These are phyloP conservation scores for Hydropsyche tenuis DNA, from an alignment of 1,140 invertebrate species.

Conservation along the genomic window DNA sequence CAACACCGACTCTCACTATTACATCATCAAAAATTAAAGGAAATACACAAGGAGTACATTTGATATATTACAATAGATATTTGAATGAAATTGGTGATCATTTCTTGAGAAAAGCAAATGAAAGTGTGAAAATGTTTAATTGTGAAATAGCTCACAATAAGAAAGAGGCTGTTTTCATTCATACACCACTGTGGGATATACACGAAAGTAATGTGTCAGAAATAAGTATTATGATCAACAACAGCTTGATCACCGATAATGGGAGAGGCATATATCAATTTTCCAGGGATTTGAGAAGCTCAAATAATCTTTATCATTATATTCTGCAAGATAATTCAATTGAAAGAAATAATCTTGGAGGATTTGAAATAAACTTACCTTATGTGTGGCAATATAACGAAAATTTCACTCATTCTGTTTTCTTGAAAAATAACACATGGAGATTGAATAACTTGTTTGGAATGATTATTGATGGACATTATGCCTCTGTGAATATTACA, in stretches of 20 bases:
- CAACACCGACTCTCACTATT: constrained; percentile 76
- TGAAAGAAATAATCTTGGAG: constrained; percentile 82
- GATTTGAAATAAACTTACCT: constrained; percentile 84
- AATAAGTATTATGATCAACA: constrained; percentile 85
- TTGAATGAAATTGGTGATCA: constrained; percentile 83
- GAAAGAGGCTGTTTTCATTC: constrained; percentile 80
- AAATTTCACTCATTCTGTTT: constrained; percentile 90
- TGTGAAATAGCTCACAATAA: constrained; percentile 82
- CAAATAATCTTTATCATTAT: constrained; percentile 95
- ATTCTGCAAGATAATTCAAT: constrained; percentile 86
- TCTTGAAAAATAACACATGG: constrained; percentile 87
- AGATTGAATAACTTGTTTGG: constrained; percentile 84
- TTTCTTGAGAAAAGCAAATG: constrained; percentile 86
- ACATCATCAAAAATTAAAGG: constrained; percentile 76
- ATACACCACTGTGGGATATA: constrained; percentile 85
- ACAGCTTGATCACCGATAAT: constrained; percentile 82
- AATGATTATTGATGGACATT: constrained; percentile 89
- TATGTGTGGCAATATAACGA: constrained; percentile 96
- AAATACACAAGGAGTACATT: constrained; percentile 82
- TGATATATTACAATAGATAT: constrained; percentile 89
- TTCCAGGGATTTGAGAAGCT: constrained; percentile 87
- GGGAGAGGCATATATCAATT: constrained; percentile 85
- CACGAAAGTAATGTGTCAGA: constrained; percentile 83
- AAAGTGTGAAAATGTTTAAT: constrained; percentile 79
- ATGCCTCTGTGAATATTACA: constrained; percentile 82